phyloP scores from a whole-genome alignment of 2,888 invertebrate genomes.

The Drosophila tripunctata region DNA sequence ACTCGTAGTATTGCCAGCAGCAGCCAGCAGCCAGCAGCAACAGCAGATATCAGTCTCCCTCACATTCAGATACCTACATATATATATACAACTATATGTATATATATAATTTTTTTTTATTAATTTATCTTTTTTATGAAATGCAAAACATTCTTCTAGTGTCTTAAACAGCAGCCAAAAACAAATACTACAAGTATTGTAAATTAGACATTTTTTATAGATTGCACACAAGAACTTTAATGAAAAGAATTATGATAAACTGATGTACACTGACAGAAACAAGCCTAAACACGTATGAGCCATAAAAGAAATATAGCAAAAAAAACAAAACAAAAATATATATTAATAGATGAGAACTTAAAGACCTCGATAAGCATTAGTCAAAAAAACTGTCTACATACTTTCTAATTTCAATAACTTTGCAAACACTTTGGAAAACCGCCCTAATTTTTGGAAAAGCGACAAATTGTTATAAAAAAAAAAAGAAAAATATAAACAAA shows the following conservation, averaged over 20 bases:
- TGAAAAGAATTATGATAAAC: slow-evolving; percentile 33
- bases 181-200: slow-evolving; percentile 69
- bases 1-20: slow-evolving; percentile 52
- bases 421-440: neutral
- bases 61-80: slow-evolving; percentile 1
- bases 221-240: slow-evolving; percentile 55
- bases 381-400: slow-evolving; percentile 29
- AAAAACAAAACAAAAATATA: too few relatives aligned
- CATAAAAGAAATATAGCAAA: slow-evolving; percentile 18
- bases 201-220: slow-evolving; percentile 65
- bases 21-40: slow-evolving; percentile 53
- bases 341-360: slow-evolving; percentile 53
- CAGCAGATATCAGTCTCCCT: slow-evolving; percentile 41
- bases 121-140: slow-evolving; percentile 31
- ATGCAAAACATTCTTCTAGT: slow-evolving; percentile 63
- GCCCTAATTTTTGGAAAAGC: slow-evolving; percentile 17
- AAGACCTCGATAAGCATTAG: slow-evolving; percentile 56
- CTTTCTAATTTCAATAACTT: slow-evolving; percentile 36
- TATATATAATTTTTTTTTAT: slow-evolving; percentile 4
- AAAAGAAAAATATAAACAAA: slow-evolving; percentile 7
- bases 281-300: slow-evolving; percentile 56
- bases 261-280: slow-evolving; percentile 69
- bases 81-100: neutral
- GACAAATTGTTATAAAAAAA: slow-evolving; percentile 49
- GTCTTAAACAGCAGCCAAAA: slow-evolving; percentile 67